phyloP scores from a whole-genome alignment of 2,113 vertebrate genomes.

The Gobiocypris rarus region DNA sequence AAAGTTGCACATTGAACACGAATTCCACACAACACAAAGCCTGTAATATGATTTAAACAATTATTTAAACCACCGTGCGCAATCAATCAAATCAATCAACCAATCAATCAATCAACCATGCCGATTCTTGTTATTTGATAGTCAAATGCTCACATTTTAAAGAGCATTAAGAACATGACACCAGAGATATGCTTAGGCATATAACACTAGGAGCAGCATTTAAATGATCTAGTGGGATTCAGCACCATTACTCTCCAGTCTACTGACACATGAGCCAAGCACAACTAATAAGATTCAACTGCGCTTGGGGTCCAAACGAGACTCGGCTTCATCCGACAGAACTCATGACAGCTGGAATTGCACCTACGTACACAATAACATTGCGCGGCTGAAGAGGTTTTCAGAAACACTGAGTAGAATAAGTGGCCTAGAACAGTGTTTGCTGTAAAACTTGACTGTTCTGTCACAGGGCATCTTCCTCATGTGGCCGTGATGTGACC shows the following conservation, averaged over 20 bases:
- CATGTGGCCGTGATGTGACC: constrained; percentile 62
- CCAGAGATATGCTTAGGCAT: not conserved
- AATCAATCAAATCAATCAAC: not conserved
- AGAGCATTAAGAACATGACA: constrained; percentile 17
- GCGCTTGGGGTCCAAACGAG: constrained; percentile 4
- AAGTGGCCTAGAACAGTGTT: constrained; percentile 34
- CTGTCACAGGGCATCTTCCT: constrained; percentile 57
- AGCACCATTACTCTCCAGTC: not conserved
- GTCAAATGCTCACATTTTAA: not conserved
- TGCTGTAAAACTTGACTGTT: constrained; percentile 47
- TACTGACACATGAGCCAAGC: constrained; percentile 27
- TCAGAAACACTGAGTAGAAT: constrained; percentile 44
- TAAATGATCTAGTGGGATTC: constrained; percentile 11
- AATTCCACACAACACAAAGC: not conserved
- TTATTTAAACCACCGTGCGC: not conserved
- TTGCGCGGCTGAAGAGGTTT: not conserved
- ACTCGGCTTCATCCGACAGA: constrained; percentile 7
- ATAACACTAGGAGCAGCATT: not conserved
- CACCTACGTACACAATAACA: constrained; percentile 17
- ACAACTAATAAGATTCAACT: constrained; percentile 39
- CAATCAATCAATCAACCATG: not conserved
- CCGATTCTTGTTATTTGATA: not conserved
- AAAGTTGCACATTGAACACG: not conserved
- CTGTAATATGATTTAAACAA: not conserved
- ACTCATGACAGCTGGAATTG: constrained; percentile 11